Evolutionary conservation across 35 echinoderm and acorn worm species (phyloP).

Genomic region (Ophiothrix spiculata): DNA sequence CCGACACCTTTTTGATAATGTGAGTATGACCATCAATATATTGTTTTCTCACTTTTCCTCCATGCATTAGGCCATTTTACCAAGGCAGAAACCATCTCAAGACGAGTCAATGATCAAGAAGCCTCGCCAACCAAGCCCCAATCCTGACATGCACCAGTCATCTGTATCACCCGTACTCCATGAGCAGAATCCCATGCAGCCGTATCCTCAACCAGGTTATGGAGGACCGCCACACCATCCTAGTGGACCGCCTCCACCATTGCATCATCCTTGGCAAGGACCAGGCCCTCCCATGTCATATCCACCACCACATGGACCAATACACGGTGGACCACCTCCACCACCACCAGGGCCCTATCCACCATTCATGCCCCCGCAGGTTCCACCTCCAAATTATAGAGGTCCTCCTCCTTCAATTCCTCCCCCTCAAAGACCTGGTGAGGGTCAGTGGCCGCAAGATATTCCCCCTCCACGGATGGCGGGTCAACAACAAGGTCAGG

Average conservation of each 20-base stretch:
- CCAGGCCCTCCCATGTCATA: constrained; percentile 25
- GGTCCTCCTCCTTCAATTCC: constrained; percentile 31
- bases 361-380: constrained; percentile 29
- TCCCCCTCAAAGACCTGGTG: constrained; percentile 11
- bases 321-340: constrained; percentile 13
- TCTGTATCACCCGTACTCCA: constrained; percentile 15
- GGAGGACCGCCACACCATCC: constrained; percentile 7
- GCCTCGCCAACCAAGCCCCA: constrained; percentile 18
- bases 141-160: background rate
- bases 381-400: constrained; percentile 40
- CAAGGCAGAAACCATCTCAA: constrained; percentile 43
- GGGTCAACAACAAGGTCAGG: background rate
- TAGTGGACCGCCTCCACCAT: constrained; percentile 6
- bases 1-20: too few relatives aligned
- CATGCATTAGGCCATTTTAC: constrained; percentile 43
- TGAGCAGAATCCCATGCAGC: constrained; percentile 39
- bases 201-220: background rate
- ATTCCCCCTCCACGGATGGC: background rate
- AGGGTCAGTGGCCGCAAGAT: constrained; percentile 10
- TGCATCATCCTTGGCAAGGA: constrained; percentile 26
- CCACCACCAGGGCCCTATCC: constrained; percentile 50
- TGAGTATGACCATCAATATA: background rate
- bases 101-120: constrained; percentile 1
- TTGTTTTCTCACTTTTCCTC: background rate
- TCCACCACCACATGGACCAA: constrained; percentile 20